These are phyloP conservation scores for Danionella dracula DNA, from an alignment of 2,797 vertebrate genomes.

Conservation along the genomic window DNA sequence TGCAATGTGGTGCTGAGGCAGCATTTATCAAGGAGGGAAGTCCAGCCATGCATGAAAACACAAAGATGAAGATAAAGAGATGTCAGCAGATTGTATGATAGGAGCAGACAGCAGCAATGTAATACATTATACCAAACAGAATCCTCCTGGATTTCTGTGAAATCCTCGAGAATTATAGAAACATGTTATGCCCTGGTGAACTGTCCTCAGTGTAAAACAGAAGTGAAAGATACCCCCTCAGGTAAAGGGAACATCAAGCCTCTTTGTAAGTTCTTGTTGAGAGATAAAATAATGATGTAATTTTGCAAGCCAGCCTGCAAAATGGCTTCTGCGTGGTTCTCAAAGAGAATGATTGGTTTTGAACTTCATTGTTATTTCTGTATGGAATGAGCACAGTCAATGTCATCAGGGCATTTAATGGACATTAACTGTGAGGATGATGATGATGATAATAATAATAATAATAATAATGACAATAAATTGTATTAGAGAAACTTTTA, in stretches of 20 bases:
- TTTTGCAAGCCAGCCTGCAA: too few relatives aligned
- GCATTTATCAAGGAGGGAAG: constrained; percentile 12
- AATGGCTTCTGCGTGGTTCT: too few relatives aligned
- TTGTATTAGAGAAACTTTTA: too few relatives aligned
- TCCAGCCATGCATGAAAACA: constrained; percentile 33
- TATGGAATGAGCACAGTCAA: too few relatives aligned
- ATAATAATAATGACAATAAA: too few relatives aligned
- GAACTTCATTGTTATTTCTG: too few relatives aligned
- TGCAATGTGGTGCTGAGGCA: constrained; percentile 19
- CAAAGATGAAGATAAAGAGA: constrained; percentile 7
- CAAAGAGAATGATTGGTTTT: too few relatives aligned
- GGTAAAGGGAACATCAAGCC: not conserved
- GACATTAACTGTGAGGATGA: too few relatives aligned
- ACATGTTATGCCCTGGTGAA: not conserved
- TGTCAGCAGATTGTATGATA: constrained; percentile 21
- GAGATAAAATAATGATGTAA: too few relatives aligned
- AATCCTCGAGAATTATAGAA: too few relatives aligned
- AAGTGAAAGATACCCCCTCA: not conserved
- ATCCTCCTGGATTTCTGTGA: not conserved
- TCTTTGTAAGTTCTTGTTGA: not conserved
- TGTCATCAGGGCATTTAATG: too few relatives aligned
- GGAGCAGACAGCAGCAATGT: constrained; percentile 17
- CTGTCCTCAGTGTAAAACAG: not conserved
- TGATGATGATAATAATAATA: too few relatives aligned
- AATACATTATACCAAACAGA: not conserved